Evolutionary conservation across 2,113 vertebrate genomes (phyloP), one percentile per base, ranked within the genome.

Genomic region (Mirza zaza): DNA sequence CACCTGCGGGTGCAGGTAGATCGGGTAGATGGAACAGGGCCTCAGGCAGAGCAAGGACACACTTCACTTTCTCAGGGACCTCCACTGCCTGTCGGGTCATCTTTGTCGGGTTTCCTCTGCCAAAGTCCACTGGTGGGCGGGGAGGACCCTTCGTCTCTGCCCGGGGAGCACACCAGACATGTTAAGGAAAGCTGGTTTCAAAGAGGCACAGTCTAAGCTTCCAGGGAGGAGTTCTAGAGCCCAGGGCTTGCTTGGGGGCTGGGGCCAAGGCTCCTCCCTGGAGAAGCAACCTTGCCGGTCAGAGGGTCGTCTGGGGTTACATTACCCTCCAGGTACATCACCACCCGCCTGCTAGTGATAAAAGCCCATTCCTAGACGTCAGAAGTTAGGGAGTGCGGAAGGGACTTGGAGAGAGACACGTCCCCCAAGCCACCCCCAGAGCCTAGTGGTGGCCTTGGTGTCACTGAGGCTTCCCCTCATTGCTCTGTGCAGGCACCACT

Each of bases 31-130:
- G 4, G n/a, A 48, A 42, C 0, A 4, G 42, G 4, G 29, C 68
- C 65, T 17, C 36, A 6, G 0, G 13, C n/a, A 0, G 0, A 3
- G 20, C 39, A 2, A 48, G 61, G 67, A 61, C 25, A 61, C 25
- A 0, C 7, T 18, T 52, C 17, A 6, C 50, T 63, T 75, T 97
- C 80, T 17, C 29, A 67, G 70, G 48, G 32, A 48, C n/a, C 52
- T 17, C 11, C 50, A 34, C 25, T 32, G 14, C 13, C 81, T 12
- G 34, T 23, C n/a, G 20, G 50, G 50, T 61, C 8, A n/a, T 32
- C 45, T 65, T 55, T 21, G 20, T 55, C 0, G 0, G 48, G 34
- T 42, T 93, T 75, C 48, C 48, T 61, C 25, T 6, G 55, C 23
- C 90, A 65, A 14, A 68, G 61, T 18, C 55, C 39, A 8, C 4